A percentile compares a stretch with the other conserved stretches of the same genome.
phyloP scores from a whole-genome alignment of 2,113 vertebrate genomes.

The Mellivora capensis region DNA sequence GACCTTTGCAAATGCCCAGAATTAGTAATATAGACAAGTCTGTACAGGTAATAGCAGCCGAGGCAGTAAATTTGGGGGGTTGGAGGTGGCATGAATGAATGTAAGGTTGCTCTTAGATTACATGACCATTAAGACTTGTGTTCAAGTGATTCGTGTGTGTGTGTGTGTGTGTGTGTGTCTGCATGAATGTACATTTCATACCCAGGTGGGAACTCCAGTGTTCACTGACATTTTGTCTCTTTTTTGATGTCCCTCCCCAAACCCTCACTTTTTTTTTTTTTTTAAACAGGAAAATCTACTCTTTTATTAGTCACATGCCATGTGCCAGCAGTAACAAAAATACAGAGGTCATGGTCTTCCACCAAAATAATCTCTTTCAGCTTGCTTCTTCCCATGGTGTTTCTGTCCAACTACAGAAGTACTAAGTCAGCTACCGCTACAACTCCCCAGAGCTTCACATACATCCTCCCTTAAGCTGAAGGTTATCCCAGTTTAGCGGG shows the following conservation, averaged over 20 bases:
- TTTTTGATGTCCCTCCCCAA: neutral
- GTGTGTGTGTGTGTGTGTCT: neutral
- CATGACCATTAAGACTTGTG: neutral
- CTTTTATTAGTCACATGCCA: too few species aligned
- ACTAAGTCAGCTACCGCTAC: neutral
- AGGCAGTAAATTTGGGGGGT: neutral
- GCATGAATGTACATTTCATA: neutral
- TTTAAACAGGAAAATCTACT: too few species aligned
- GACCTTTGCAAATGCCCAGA: neutral
- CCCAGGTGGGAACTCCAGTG: neutral
- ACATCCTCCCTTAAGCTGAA: neutral
- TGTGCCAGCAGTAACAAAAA: too few species aligned
- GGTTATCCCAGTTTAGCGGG: neutral
- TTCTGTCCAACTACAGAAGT: neutral
- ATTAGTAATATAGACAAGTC: neutral
- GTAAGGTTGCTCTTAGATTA: neutral
- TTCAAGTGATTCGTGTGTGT: neutral
- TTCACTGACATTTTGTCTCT: neutral
- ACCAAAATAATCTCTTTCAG: too few species aligned
- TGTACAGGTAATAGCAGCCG: neutral
- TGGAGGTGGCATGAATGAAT: neutral
- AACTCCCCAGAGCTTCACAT: neutral
- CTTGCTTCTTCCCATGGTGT: too few species aligned
- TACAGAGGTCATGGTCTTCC: too few species aligned
- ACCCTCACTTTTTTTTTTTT: too few species aligned